These are phyloP conservation scores for Microplitis mediator DNA, from an alignment of 1,140 invertebrate genomes.

Conservation along the genomic window DNA sequence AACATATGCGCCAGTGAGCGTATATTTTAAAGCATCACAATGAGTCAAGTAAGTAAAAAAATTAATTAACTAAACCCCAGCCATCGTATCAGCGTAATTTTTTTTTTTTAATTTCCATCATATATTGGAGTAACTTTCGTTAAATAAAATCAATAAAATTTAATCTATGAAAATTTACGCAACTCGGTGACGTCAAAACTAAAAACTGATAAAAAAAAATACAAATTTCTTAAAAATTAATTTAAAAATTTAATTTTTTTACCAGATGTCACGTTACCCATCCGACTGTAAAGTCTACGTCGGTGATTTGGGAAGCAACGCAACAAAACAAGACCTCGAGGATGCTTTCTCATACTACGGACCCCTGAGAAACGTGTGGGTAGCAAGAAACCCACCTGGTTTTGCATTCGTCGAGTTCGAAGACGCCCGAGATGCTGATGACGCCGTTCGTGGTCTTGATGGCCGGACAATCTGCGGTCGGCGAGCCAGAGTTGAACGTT, in stretches of 20 bases:
- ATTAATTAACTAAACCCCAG: neutral
- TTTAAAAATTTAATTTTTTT: neutral
- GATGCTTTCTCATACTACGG: slow-evolving; percentile 96
- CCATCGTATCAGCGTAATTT: too few species aligned
- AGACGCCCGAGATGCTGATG: slow-evolving; percentile 87
- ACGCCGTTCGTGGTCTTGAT: slow-evolving; percentile 80
- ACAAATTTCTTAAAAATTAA: neutral
- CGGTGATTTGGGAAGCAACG: slow-evolving; percentile 87
- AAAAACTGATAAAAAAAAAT: neutral
- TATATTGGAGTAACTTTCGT: neutral
- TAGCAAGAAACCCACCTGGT: slow-evolving; percentile 89
- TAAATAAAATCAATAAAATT: neutral
- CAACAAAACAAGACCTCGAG: slow-evolving; percentile 89
- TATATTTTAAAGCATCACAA: neutral
- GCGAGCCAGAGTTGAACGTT: slow-evolving; percentile 89
- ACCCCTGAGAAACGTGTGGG: slow-evolving; percentile 91
- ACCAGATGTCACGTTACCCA: slow-evolving; percentile 75
- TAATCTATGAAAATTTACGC: neutral
- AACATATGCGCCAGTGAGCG: too few species aligned
- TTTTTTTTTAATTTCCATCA: too few species aligned
- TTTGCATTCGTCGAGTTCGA: slow-evolving; percentile 98
- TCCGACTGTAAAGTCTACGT: slow-evolving; percentile 96
- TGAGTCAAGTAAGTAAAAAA: neutral
- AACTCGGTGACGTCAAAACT: neutral
- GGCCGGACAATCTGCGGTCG: slow-evolving; percentile 85